phyloP scores from a whole-genome alignment of 1,140 invertebrate genomes.

The Proales similis region DNA sequence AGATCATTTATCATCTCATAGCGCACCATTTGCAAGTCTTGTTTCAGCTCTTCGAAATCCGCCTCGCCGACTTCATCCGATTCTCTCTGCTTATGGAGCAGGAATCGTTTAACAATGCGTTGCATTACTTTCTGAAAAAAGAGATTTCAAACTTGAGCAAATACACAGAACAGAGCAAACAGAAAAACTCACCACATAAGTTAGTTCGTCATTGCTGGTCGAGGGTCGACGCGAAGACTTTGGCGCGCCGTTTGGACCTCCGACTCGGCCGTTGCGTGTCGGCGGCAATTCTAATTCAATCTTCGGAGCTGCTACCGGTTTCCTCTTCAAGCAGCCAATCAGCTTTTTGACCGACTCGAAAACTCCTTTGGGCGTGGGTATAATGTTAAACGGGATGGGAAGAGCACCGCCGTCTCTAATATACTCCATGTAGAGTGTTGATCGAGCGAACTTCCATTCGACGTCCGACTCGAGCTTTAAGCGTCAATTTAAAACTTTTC shows the following conservation, averaged over 20 bases:
- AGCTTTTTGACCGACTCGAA: constrained; percentile 11
- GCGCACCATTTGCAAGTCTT: constrained; percentile 37
- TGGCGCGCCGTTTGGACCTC: no score
- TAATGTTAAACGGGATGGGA: constrained; percentile 77
- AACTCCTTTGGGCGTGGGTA: constrained; percentile 76
- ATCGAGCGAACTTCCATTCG: constrained; percentile 85
- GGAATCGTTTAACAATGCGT: constrained; percentile 33
- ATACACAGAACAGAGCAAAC: not conserved
- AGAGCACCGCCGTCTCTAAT: constrained; percentile 77
- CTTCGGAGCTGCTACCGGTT: no score
- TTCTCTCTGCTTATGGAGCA: constrained; percentile 37
- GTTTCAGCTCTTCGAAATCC: constrained; percentile 37
- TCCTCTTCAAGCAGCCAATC: not conserved
- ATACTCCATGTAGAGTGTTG: constrained; percentile 81
- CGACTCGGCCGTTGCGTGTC: no score
- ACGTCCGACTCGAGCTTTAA: constrained; percentile 70
- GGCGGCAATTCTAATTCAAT: no score
- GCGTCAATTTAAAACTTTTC: constrained; percentile 1
- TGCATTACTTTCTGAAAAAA: constrained; percentile 37
- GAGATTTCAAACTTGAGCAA: not conserved
- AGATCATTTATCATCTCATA: constrained; percentile 35
- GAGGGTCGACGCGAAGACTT: constrained; percentile 5
- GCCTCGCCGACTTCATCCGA: constrained; percentile 11
- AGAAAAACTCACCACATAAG: constrained; percentile 15
- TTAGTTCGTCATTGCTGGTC: constrained; percentile 17